Evolutionary conservation across 2,113 vertebrate genomes (phyloP).

Genomic region (Sapajus apella): DNA sequence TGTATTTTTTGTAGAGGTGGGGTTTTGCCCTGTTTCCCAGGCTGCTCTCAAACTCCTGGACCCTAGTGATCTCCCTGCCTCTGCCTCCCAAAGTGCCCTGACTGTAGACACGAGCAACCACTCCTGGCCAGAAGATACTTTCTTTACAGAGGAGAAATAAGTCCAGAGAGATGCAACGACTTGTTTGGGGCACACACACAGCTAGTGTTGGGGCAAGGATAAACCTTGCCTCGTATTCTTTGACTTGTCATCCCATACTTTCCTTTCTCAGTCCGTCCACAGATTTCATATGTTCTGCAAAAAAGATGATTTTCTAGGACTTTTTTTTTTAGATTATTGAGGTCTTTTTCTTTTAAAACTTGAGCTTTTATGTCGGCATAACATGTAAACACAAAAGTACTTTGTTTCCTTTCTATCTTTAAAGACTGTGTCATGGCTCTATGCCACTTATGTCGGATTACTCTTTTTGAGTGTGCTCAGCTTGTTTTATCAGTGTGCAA

Average conservation of each 20-base stretch:
- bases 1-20: too few species aligned
- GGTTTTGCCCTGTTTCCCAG: too few species aligned
- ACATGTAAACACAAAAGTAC: background rate
- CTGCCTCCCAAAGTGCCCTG: too few species aligned
- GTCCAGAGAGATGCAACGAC: too few species aligned
- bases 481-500: background rate
- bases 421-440: background rate
- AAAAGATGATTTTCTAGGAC: background rate
- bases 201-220: background rate
- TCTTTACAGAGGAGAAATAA: conserved; percentile 32
- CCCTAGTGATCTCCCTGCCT: too few species aligned
- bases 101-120: too few species aligned
- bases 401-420: background rate
- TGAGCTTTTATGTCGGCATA: background rate
- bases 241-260: background rate
- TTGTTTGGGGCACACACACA: background rate
- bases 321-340: background rate
- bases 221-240: background rate
- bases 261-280: background rate
- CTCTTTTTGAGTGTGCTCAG: background rate
- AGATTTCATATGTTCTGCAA: background rate
- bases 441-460: background rate
- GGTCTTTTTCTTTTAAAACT: background rate
- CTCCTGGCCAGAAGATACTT: background rate
- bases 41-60: too few species aligned